phyloP scores from a whole-genome alignment of 2,888 invertebrate species.

The Pandemis corylana region DNA sequence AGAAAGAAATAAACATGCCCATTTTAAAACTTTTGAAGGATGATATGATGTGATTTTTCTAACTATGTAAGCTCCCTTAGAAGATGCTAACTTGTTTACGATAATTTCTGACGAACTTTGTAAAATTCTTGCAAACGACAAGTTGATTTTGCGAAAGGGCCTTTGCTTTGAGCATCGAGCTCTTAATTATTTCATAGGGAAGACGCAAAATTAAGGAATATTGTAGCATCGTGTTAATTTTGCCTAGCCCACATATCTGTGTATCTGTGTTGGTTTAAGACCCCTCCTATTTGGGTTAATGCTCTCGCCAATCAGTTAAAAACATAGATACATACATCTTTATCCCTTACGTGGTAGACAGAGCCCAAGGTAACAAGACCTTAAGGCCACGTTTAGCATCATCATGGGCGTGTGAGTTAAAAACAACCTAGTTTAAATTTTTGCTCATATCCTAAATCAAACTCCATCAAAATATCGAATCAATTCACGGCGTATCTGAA shows the following conservation, averaged over 20 bases:
- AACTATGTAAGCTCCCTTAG: neutral
- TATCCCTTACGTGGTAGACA: no score
- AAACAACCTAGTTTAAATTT: neutral
- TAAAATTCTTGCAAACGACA: neutral
- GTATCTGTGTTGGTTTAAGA: neutral
- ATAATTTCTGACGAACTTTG: neutral
- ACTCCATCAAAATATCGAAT: neutral
- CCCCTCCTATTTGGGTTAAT: neutral
- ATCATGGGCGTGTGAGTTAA: no score
- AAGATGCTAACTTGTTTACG: neutral
- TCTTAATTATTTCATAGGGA: neutral
- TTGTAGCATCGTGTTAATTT: neutral
- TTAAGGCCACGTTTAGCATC: no score
- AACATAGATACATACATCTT: no score
- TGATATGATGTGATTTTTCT: neutral
- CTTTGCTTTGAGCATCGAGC: neutral
- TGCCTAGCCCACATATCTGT: neutral
- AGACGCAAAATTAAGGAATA: neutral
- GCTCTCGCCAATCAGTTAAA: neutral
- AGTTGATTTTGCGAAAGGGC: neutral
- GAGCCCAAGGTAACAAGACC: no score
- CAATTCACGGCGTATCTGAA: slow-evolving; percentile 13
- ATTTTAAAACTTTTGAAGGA: no score
- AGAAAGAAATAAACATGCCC: neutral
- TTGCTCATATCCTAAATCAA: neutral